A percentile compares a stretch with the other conserved stretches of the same genome.
phyloP scores from a whole-genome alignment of 2,888 invertebrate genomes.

The Dilophus febrilis region DNA sequence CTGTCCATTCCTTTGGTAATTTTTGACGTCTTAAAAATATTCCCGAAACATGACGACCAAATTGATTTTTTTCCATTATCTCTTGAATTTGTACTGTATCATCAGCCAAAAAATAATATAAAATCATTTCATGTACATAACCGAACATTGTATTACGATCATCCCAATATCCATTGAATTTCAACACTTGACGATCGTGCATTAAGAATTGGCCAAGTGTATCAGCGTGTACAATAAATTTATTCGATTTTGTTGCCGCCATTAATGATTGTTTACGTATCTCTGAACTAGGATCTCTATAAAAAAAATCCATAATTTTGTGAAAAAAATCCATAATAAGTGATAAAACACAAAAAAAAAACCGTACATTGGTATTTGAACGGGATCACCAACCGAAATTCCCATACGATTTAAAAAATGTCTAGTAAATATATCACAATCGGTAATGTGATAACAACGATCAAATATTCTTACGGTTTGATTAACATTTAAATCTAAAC shows the following conservation, averaged over 20 bases:
- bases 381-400: slow-evolving; percentile 59
- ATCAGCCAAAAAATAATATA: slow-evolving; percentile 74
- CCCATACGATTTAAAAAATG: slow-evolving; percentile 72
- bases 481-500: slow-evolving; percentile 76
- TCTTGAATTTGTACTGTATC: slow-evolving; percentile 82
- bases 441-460: slow-evolving; percentile 60
- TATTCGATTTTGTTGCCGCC: slow-evolving; percentile 22
- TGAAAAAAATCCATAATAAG: not conserved
- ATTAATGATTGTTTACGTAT: slow-evolving; percentile 22
- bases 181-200: slow-evolving; percentile 53
- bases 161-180: slow-evolving; percentile 83
- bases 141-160: slow-evolving; percentile 64
- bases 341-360: slow-evolving; percentile 4
- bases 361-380: slow-evolving; percentile 35
- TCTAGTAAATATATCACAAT: slow-evolving; percentile 76
- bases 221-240: slow-evolving; percentile 24
- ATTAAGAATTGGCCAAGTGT: slow-evolving; percentile 61
- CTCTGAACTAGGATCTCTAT: slow-evolving; percentile 34
- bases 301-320: slow-evolving; percentile 4
- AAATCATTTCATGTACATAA: slow-evolving; percentile 54
- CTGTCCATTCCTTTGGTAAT: slow-evolving; percentile 42
- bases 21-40: slow-evolving; percentile 59
- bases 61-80: slow-evolving; percentile 42
- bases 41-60: slow-evolving; percentile 51
- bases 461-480: slow-evolving; percentile 65